Conservation (phyloP, 1,140 invertebrate species). For the Cryptotermes secundus region DNA sequence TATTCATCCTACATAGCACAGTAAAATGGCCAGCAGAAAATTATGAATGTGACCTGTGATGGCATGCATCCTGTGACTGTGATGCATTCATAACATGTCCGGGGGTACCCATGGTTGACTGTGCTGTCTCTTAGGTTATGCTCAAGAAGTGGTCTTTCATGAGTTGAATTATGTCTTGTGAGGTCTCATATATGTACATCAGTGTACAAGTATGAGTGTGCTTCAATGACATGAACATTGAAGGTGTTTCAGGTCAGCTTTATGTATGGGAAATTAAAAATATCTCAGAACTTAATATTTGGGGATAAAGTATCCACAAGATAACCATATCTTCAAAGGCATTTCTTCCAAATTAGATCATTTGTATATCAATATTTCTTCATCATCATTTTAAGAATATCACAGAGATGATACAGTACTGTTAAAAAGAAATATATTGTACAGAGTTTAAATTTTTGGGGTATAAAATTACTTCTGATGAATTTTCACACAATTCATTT, state of each 20-base stretch:
- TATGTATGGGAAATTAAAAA: not conserved
- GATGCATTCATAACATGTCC: not conserved
- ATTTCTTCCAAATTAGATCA: not conserved
- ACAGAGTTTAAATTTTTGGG: not conserved
- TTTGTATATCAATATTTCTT: not conserved
- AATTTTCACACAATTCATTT: not conserved
- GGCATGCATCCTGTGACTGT: not conserved
- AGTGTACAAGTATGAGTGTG: not conserved
- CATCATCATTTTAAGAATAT: not conserved
- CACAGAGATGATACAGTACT: not conserved
- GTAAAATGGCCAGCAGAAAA: not conserved
- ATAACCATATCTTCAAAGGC: not conserved
- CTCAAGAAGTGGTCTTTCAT: not conserved
- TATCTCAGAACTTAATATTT: not conserved
- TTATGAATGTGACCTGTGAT: not conserved
- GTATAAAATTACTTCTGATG: not conserved
- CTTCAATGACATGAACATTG: not conserved
- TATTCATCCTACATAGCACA: not conserved
- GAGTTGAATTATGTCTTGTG: not conserved
- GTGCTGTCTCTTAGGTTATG: not conserved
- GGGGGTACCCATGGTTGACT: not conserved
- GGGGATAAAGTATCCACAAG: not conserved
- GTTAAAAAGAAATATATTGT: constrained; percentile 1
- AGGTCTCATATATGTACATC: not conserved
- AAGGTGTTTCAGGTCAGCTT: not conserved